phyloP scores from a whole-genome alignment of 2,888 invertebrate species.

The Tryphoninae sp. region DNA sequence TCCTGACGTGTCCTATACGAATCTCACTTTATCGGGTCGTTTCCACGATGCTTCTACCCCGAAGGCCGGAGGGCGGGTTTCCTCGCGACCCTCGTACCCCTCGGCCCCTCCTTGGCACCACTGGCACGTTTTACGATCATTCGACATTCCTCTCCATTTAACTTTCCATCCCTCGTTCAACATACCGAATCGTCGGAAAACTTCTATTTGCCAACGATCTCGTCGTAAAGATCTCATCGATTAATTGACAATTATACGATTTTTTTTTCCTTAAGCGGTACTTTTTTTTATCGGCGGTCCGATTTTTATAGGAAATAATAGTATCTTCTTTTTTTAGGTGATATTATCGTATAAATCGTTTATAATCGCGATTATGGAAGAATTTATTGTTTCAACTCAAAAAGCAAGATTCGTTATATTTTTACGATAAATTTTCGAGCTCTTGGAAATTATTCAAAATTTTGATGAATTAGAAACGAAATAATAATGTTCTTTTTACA shows the following conservation, averaged over 20 bases:
- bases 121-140: background rate
- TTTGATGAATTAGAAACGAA: too few species aligned
- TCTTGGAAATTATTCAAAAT: too few species aligned
- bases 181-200: background rate
- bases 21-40: constrained; percentile 32
- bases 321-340: too few species aligned
- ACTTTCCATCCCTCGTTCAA: background rate
- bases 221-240: background rate
- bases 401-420: too few species aligned
- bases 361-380: too few species aligned
- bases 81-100: background rate
- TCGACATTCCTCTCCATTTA: constrained; percentile 9
- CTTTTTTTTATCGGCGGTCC: too few species aligned
- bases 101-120: background rate
- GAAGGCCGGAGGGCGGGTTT: background rate
- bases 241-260: background rate
- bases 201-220: background rate
- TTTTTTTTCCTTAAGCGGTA: background rate
- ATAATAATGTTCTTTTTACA: too few species aligned
- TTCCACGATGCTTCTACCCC: background rate
- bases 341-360: too few species aligned
- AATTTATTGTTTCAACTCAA: too few species aligned
- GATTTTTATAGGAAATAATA: too few species aligned
- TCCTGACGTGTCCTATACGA: constrained; percentile 18
- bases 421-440: too few species aligned